Evolutionary conservation across 2,888 invertebrate genomes (phyloP).

Genomic region (Calliscelio sp.): DNA sequence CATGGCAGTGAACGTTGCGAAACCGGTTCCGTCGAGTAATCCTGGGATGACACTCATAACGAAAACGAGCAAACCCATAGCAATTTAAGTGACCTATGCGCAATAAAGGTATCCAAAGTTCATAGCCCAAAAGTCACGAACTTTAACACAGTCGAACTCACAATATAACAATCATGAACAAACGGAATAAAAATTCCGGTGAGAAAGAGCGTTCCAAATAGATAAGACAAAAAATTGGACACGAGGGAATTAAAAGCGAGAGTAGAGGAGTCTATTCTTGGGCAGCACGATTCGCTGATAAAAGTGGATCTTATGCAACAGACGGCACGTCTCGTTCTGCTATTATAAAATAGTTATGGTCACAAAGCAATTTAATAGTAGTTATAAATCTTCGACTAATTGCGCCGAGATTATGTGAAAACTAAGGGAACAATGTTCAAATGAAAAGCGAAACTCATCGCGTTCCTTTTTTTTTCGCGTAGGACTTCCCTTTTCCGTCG

Average conservation of each 20-base stretch:
- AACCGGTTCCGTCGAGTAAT: conserved; percentile 75
- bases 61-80: conserved; percentile 71
- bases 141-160: too few species aligned
- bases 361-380: conserved; percentile 38
- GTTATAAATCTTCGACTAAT: conserved; percentile 53
- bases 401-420: conserved; percentile 17
- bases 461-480: not conserved
- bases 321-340: conserved; percentile 23
- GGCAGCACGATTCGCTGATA: conserved; percentile 11
- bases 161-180: too few species aligned
- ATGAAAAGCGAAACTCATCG: conserved; percentile 27
- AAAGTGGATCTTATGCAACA: conserved; percentile 39
- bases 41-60: conserved; percentile 73
- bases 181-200: not conserved
- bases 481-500: too few species aligned
- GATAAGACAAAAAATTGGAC: not conserved
- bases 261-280: conserved; percentile 3
- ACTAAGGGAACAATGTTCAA: conserved; percentile 14
- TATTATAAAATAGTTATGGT: conserved; percentile 55
- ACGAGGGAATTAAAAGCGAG: conserved; percentile 12
- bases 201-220: not conserved
- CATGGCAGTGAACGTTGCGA: conserved; percentile 73
- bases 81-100: conserved; percentile 37
- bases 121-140: not conserved
- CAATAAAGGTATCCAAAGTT: conserved; percentile 27